A percentile compares a stretch with the other conserved stretches of the same genome.
These are phyloP conservation scores for Platichthys flesus DNA, from an alignment of 2,113 vertebrate genomes.

Conservation along the genomic window DNA sequence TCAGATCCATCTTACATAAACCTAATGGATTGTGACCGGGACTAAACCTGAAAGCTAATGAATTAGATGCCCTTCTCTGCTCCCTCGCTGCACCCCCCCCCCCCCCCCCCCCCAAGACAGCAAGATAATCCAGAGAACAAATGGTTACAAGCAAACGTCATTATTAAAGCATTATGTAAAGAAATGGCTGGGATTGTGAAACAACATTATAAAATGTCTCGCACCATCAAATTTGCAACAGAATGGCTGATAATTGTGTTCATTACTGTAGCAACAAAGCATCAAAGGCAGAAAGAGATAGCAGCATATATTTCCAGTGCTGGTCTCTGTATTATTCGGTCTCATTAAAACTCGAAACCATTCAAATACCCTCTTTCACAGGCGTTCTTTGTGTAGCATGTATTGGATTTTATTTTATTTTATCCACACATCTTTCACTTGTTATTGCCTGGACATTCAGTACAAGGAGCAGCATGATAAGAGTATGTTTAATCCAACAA, in stretches of 20 bases:
- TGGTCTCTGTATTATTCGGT: neutral
- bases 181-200: slow-evolving; percentile 46
- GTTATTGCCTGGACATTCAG: slow-evolving; percentile 5
- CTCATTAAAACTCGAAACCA: slow-evolving; percentile 1
- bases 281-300: slow-evolving; percentile 7
- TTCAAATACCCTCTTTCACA: neutral
- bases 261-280: slow-evolving; percentile 9
- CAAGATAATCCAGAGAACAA: slow-evolving; percentile 64
- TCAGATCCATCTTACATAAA: slow-evolving; percentile 88
- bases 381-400: neutral
- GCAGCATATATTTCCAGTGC: neutral
- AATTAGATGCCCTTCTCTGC: slow-evolving; percentile 62
- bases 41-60: slow-evolving; percentile 85
- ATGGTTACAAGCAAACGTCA: slow-evolving; percentile 70
- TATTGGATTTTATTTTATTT: slow-evolving; percentile 7
- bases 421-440: slow-evolving; percentile 2
- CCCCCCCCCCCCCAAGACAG: slow-evolving; percentile 53
- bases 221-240: slow-evolving; percentile 4
- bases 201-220: slow-evolving; percentile 27
- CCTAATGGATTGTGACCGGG: slow-evolving; percentile 86
- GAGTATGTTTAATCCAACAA: neutral
- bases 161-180: slow-evolving; percentile 68
- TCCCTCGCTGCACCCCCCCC: neutral
- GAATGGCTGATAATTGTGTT: slow-evolving; percentile 28
- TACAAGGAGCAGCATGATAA: neutral